A percentile compares a stretch with the other conserved stretches of the same genome.
These are phyloP conservation scores for Marronus borbonicus DNA, from an alignment of 2,888 invertebrate genomes.

Conservation along the genomic window DNA sequence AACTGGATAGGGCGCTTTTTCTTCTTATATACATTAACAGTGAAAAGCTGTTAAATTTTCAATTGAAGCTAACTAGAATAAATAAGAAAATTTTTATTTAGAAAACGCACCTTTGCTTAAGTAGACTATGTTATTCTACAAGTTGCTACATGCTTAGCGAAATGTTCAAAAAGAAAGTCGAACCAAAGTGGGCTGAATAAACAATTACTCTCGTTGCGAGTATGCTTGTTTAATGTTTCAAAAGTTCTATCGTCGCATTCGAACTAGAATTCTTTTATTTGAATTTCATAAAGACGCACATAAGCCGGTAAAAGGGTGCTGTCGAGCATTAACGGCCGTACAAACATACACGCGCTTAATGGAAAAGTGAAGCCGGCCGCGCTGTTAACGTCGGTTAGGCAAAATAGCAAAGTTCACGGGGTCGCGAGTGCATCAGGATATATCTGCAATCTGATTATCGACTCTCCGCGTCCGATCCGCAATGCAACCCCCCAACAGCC, in stretches of 20 bases:
- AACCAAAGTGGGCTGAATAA: slow-evolving; percentile 1
- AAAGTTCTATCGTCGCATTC: slow-evolving; percentile 27
- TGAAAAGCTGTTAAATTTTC: too few relatives aligned
- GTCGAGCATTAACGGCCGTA: slow-evolving; percentile 27
- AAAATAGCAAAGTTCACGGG: slow-evolving; percentile 59
- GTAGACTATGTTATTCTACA: too few relatives aligned
- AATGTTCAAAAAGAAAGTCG: not conserved
- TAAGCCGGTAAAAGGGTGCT: slow-evolving; percentile 24
- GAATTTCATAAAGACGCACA: slow-evolving; percentile 2
- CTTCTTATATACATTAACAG: too few relatives aligned
- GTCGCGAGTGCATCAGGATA: slow-evolving; percentile 56
- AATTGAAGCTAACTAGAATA: too few relatives aligned
- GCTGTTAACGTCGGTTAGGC: slow-evolving; percentile 31
- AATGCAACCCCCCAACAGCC: slow-evolving; percentile 47
- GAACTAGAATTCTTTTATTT: slow-evolving; percentile 14
- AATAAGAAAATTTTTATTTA: too few relatives aligned
- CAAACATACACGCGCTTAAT: slow-evolving; percentile 34
- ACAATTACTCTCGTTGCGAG: slow-evolving; percentile 2
- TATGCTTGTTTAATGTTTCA: slow-evolving; percentile 13
- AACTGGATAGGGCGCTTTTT: too few relatives aligned
- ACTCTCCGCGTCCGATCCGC: slow-evolving; percentile 49
- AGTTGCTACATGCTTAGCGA: not conserved
- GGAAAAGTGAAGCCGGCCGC: slow-evolving; percentile 50
- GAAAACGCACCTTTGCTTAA: too few relatives aligned
- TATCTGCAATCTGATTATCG: slow-evolving; percentile 57